Base-by-base conservation (phyloP, 2,113 vertebrate genomes). In the Chlamydotis undulata region DNA sequence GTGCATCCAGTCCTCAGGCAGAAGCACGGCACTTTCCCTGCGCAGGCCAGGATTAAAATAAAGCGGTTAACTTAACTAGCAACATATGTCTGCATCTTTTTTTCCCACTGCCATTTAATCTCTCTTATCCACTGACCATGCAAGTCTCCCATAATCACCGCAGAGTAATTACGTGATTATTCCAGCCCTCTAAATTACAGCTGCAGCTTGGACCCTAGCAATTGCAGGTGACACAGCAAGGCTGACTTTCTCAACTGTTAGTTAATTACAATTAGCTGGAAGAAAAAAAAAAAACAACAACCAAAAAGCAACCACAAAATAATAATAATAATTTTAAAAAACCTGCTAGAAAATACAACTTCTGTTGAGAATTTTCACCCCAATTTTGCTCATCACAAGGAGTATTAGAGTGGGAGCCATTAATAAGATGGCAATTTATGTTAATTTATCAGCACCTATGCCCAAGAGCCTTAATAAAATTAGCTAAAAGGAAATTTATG, bases 141-240 rank as follows among this genome's bases (percentile, higher is more conserved):
- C 81, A 92, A 96, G 91, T 77, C 93, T 93, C 70, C 93, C 12
- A 0, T 94, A 95, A 96, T 94, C 94, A 96, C 80, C 76, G 91
- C 91, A 94, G 94, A 94, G 77, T 96, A 96, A 97, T 97, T 96
- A 96, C 80, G 95, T 94, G 93, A 97, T 97, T 97, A 97, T 95
- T 94, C 78, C 94, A 95, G 77, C 87, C 89, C 89, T 97, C 91
- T 94, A 96, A 97, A 97, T 96, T 97, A 94, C 89, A 95, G 95
- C 77, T 94, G 83, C 67, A 79, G 74, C 37, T 76, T 87, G 87
- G 94, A 95, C 96, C 89, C 83, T 55, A 96, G 92, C 92, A 97
- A 96, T 77, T 83, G 94, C 14, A 43, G 89, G 87, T 95, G 96
- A 96, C 65, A 67, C 89, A 93, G 91, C 63, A 61, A 91, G 89